Base-by-base conservation (phyloP, 1,140 invertebrate genomes). In the Drosophila ogumai region DNA sequence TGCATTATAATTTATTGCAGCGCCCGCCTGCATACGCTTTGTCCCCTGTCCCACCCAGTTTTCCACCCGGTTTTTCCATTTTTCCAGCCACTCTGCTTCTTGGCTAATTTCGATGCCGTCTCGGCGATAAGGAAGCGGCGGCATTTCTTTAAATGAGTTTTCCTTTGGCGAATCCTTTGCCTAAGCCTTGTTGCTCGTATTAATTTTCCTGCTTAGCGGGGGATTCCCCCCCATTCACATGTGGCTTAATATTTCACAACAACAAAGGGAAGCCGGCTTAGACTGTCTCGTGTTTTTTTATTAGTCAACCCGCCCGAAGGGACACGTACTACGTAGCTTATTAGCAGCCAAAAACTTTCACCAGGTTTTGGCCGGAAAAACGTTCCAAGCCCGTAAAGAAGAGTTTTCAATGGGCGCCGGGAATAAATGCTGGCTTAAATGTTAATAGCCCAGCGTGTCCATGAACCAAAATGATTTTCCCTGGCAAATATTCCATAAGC, bases 1-100 rank as follows among this genome's bases (percentile, higher is more conserved):
- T 86, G 79, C 82, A 82, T 87, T 82, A 86, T 86, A 87, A 87
- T 86, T 86, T 86, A 86, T 86, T 82, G 82, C 84, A 85, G 3
- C 8, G 22, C 22, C 46, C 61, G 78, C 64, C 74, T 87, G 82
- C 79, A 87, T 82, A 50, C 79, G 71, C 65, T 78, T 71, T 69
- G 50, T 28, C 22, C 22, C 22, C 22, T 22, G 22, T 40, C 47
- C 52, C 52, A 9, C 13, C 28, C 22, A 22, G 22, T 31, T 31
- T 31, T 15, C 19, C 17, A n/a, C n/a, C 28, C 31, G 28, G 13
- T 19, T 22, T 43, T n/a, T 44, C 31, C 12, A 22, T 65, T 47
- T 64, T 58, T 25, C 17, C 46, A 34, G 31, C 6, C 56, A 31
- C n/a, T 57, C 56, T 56, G 63, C 57, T 36, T 58, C 46, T 40